Conservation (phyloP, 2,113 vertebrate genomes). For the Brachirus orientalis region DNA sequence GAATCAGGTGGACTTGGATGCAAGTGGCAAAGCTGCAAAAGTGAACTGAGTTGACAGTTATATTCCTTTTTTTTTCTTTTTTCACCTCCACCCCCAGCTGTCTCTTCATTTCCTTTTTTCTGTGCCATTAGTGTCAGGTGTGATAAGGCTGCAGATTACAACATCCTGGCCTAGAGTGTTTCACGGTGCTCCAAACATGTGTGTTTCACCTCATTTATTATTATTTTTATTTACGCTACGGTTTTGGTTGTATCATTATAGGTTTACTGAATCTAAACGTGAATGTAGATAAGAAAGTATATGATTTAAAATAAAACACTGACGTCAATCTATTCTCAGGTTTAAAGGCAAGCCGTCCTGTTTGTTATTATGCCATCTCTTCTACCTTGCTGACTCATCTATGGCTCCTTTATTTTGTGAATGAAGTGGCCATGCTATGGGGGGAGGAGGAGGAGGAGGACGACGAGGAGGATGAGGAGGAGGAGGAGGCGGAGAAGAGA, state of each 20-base stretch:
- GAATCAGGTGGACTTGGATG: conserved; percentile 43
- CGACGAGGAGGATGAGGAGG: not conserved
- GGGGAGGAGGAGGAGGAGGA: not conserved
- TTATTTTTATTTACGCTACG: not conserved
- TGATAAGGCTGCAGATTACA: conserved; percentile 6
- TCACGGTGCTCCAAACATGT: not conserved
- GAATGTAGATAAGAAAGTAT: not conserved
- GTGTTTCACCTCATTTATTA: not conserved
- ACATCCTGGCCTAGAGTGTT: not conserved
- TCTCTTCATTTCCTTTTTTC: conserved; percentile 18
- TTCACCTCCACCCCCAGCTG: not conserved
- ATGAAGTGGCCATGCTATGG: not conserved
- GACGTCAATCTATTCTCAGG: not conserved
- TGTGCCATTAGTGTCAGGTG: conserved; percentile 34
- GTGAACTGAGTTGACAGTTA: conserved; percentile 20
- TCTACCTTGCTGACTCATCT: conserved; percentile 20
- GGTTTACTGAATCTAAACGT: not conserved
- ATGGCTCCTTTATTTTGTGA: conserved; percentile 5
- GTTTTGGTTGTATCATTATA: conserved; percentile 6
- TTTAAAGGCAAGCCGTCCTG: conserved; percentile 2
- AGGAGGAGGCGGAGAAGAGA: conserved; percentile 1
- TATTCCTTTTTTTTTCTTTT: not conserved
- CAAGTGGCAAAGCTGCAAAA: conserved; percentile 26
- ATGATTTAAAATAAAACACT: conserved; percentile 11
- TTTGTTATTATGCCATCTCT: conserved; percentile 22